These are phyloP conservation scores for Euwallacea fornicatus DNA, from an alignment of 1,140 invertebrate genomes.

Conservation along the genomic window DNA sequence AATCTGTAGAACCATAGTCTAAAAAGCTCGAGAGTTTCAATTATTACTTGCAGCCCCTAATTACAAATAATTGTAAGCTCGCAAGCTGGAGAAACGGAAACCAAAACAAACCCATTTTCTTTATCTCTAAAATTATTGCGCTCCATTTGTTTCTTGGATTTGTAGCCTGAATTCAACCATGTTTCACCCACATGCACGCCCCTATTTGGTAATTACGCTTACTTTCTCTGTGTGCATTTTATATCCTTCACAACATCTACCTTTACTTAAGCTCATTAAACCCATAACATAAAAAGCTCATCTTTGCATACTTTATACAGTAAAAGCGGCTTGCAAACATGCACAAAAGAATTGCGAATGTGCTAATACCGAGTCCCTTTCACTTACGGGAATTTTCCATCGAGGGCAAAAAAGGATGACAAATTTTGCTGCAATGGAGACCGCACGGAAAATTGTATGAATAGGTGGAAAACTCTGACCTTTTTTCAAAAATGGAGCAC, in stretches of 20 bases:
- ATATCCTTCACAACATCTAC: neutral
- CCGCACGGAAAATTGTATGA: slow-evolving; percentile 7
- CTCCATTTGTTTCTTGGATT: slow-evolving; percentile 1
- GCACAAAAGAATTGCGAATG: slow-evolving; percentile 11
- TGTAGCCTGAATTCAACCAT: slow-evolving; percentile 3
- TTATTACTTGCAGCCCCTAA: neutral
- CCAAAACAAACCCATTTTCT: slow-evolving; percentile 6
- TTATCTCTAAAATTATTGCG: slow-evolving; percentile 5
- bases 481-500: slow-evolving; percentile 1
- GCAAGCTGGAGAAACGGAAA: neutral
- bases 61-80: neutral
- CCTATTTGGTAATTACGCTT: neutral
- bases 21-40: neutral
- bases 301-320: slow-evolving; percentile 6
- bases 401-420: slow-evolving; percentile 1
- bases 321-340: neutral
- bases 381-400: neutral
- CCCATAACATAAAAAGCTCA: neutral
- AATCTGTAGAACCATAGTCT: no score
- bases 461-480: slow-evolving; percentile 6
- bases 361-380: slow-evolving; percentile 7
- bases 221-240: neutral
- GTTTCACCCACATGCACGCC: neutral
- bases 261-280: neutral
- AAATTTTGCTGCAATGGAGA: slow-evolving; percentile 3